Evolutionary conservation across 2,113 vertebrate genomes (phyloP).

Genomic region (Sigmodon hispidus): DNA sequence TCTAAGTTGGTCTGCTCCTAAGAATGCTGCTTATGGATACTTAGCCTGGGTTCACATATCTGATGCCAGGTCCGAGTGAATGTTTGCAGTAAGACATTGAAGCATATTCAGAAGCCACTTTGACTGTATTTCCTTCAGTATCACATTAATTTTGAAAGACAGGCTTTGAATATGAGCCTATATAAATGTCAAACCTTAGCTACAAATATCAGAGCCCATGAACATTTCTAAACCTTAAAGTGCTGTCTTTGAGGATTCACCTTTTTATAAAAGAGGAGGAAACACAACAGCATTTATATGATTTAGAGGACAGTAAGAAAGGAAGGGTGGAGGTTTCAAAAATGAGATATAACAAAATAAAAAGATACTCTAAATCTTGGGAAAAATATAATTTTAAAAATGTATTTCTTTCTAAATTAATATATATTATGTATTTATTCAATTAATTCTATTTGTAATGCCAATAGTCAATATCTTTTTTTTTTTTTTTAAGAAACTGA

Average conservation of each 20-base stretch:
- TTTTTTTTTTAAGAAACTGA: background rate
- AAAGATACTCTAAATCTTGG: conserved; percentile 58
- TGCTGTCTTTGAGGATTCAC: background rate
- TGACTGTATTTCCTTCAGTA: background rate
- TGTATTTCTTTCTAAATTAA: conserved; percentile 49
- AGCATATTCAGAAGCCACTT: background rate
- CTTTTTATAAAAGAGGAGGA: background rate
- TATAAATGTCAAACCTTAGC: background rate
- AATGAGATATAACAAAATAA: conserved; percentile 43
- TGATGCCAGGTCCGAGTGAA: background rate
- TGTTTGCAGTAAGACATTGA: background rate
- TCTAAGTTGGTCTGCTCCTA: background rate
- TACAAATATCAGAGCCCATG: background rate
- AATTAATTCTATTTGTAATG: conserved; percentile 43
- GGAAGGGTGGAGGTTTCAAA: conserved; percentile 6
- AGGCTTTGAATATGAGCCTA: background rate
- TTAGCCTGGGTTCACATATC: background rate
- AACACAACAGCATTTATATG: background rate
- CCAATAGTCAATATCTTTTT: background rate
- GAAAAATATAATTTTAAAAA: conserved; percentile 14
- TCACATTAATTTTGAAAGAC: background rate
- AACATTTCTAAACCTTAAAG: background rate
- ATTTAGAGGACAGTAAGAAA: background rate
- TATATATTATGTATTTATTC: conserved; percentile 17
- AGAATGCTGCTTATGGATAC: background rate